These are phyloP conservation scores for Gymnoscelis rufifasciata DNA, from an alignment of 2,888 invertebrate genomes.

Conservation along the genomic window DNA sequence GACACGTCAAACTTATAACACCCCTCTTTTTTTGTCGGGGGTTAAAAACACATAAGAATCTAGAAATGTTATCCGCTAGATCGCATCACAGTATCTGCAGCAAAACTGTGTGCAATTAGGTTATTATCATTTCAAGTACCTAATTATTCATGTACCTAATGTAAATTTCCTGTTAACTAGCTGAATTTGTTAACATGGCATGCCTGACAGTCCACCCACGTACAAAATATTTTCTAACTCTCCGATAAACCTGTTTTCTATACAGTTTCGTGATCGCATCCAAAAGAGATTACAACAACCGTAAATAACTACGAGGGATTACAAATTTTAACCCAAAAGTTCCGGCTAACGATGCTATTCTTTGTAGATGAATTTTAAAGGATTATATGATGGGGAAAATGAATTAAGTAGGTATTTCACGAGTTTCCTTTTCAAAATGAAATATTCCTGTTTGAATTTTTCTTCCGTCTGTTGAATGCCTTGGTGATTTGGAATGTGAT, in stretches of 20 bases:
- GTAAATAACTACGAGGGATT: slow-evolving; percentile 27
- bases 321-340: slow-evolving; percentile 20
- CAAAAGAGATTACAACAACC: slow-evolving; percentile 19
- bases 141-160: too few species aligned
- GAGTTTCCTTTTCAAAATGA: not conserved
- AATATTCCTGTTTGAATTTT: not conserved
- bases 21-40: too few species aligned
- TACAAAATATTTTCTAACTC: not conserved
- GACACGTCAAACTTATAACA: too few species aligned
- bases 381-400: not conserved
- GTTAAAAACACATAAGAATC: too few species aligned
- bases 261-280: slow-evolving; percentile 2
- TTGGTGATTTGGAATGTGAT: too few species aligned
- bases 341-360: slow-evolving; percentile 15
- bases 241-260: not conserved
- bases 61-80: too few species aligned
- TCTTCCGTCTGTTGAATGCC: not conserved
- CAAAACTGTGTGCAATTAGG: not conserved
- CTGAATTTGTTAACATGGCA: too few species aligned
- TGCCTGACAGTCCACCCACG: too few species aligned
- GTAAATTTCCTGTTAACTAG: too few species aligned
- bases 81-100: too few species aligned
- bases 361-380: not conserved
- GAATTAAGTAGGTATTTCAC: too few species aligned
- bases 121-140: too few species aligned